These are phyloP conservation scores for Drosophila persimilis DNA, from an alignment of 1,140 invertebrate genomes.

Conservation along the genomic window DNA sequence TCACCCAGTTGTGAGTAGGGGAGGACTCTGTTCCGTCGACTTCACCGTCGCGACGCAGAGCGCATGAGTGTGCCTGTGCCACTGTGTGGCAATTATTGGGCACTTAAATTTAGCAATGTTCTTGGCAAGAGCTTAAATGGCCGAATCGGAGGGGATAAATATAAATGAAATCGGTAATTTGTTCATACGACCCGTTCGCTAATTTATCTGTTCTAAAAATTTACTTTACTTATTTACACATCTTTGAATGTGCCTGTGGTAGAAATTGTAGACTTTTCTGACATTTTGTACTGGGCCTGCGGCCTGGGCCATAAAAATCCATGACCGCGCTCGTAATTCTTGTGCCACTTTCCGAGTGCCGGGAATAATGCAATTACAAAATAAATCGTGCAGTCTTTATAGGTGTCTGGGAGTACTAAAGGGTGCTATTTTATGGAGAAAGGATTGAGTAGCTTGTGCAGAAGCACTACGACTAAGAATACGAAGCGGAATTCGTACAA, in stretches of 20 bases:
- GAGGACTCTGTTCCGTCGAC: neutral
- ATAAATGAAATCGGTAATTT: constrained; percentile 32
- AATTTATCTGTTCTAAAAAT: constrained; percentile 27
- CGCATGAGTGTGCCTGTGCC: too few relatives aligned
- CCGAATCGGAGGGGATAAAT: neutral
- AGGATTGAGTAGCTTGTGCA: constrained; percentile 14
- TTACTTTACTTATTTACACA: constrained; percentile 13
- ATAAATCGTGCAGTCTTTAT: constrained; percentile 44
- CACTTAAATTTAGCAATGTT: constrained; percentile 24
- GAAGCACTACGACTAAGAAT: neutral
- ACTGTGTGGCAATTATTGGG: constrained; percentile 28
- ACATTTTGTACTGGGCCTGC: constrained; percentile 34
- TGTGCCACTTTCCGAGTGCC: constrained; percentile 21
- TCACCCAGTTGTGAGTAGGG: neutral
- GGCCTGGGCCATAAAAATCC: constrained; percentile 25
- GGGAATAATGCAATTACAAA: constrained; percentile 31
- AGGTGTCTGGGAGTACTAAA: constrained; percentile 13
- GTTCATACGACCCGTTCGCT: constrained; percentile 13
- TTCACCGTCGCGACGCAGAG: neutral
- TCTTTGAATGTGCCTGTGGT: neutral
- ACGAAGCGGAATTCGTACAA: too few relatives aligned
- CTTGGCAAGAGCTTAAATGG: constrained; percentile 37
- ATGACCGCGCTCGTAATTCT: constrained; percentile 39
- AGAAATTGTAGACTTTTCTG: constrained; percentile 15
- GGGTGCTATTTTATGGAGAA: constrained; percentile 25